Evolutionary conservation across 1,140 invertebrate genomes (phyloP), one percentile per base, ranked within the genome.

Genomic region (Phenacoccus solenopsis): DNA sequence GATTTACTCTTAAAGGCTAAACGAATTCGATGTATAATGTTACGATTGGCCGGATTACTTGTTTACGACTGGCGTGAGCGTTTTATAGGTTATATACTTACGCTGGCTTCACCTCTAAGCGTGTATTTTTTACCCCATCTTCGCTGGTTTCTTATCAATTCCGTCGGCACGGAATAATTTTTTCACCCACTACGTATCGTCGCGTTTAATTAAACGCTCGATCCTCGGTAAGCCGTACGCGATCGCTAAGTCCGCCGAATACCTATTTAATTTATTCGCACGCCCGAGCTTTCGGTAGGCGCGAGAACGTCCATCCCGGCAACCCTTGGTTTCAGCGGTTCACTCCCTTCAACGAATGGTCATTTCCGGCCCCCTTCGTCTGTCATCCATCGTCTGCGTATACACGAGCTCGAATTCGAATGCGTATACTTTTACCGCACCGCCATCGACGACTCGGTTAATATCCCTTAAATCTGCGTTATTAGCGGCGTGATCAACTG

Each of bases 21-120:
- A 64, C 59, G 59, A 64, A 64, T 64, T 64, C 59, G 59, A 64
- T 25, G 59, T 49, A 64, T 64, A 27, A 64, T 25, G 59, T 64
- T 64, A 64, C 59, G 59, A 64, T 64, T 64, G 59, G 10, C 9
- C 4, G 59, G 59, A 64, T 64, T 64, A 64, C 59, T 27, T 64
- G 59, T 64, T 64, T 64, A 64, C 59, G 59, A 64, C 59, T 64
- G 59, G 22, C 10, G 20, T 64, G 59, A 24, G 25, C 59, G 25
- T 64, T 64, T 64, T 64, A 64, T 64, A 27, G 59, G 25, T 64
- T 64, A 22, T 64, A 27, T 49, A n/a, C n/a, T n/a, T n/a, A n/a
- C 38, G 38, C 3, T 32, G n/a, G n/a, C n/a, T n/a, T n/a, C n/a
- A n/a, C n/a, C n/a, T n/a, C n/a, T n/a, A n/a, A n/a, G n/a, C n/a